Evolutionary conservation across 2,888 invertebrate species (phyloP), one percentile per base, ranked within the genome.

Genomic region (Rotaria macrura): DNA sequence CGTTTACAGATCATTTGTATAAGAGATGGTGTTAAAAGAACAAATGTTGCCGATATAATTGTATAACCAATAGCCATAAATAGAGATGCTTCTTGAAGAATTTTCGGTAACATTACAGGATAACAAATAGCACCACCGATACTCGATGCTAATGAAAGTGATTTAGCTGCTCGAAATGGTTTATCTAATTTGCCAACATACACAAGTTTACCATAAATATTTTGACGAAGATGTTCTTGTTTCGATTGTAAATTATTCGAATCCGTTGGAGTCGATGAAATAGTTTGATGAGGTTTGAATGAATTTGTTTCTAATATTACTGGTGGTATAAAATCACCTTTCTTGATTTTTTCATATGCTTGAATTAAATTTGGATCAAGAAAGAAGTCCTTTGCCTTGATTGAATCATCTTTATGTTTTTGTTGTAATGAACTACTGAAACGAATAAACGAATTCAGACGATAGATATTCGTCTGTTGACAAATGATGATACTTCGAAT

Each of bases 1-100:
- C 79, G 43, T 79, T 79, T 79, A n/a, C 25, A 79, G 25, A 79
- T 79, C 10, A 79, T 25, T n/a, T 79, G 79, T 43, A 79, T 79
- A 14, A 79, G 25, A 14, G 43, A 40, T 79, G 79, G 79, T 14
- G 79, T 79, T 43, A 79, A 43, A 14, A 79, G 12, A 43, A 79
- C 43, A 43, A 79, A 79, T 43, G 43, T 43, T 43, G 43, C 43
- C 14, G 79, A 43, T n/a, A 79, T 43, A 12, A 79, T 43, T 43
- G 79, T 43, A 43, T 43, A 79, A 43, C 25, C 40, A 43, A 79
- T 79, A 38, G 43, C 43, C 25, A 79, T 25, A n/a, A 79, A 25
- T 79, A 43, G 25, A 43, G 40, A 43, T 43, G 40, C 12, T 25
- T 40, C 79, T n/a, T 7, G 34, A 23, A 79, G 79, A 43, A 79